A percentile compares a stretch with the other conserved stretches of the same genome.
Evolutionary conservation across 2,113 vertebrate species (phyloP).

Genomic region (Gracilinanus agilis): DNA sequence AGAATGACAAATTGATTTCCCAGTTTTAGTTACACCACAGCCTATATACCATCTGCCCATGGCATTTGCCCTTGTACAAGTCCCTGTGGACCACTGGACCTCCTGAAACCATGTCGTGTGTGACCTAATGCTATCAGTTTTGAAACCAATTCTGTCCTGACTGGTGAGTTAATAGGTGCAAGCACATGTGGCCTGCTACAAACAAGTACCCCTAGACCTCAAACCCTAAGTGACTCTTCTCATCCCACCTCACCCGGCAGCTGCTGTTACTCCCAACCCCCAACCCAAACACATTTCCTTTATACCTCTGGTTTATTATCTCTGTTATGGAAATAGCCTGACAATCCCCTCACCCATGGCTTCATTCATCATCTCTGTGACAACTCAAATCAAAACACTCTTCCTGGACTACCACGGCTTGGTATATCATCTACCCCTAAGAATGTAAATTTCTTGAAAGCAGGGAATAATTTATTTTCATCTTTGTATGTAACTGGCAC

Average conservation of each 20-base stretch:
- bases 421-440: background rate
- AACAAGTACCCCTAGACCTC: no score
- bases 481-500: background rate
- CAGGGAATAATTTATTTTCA: background rate
- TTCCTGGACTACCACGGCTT: background rate
- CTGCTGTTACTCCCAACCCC: background rate
- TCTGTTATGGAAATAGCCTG: background rate
- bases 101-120: background rate
- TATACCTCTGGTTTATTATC: background rate
- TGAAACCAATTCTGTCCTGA: no score
- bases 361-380: background rate
- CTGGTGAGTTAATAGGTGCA: no score
- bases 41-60: background rate
- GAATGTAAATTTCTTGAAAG: background rate
- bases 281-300: background rate
- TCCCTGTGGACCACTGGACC: background rate
- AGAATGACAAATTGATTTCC: slow-evolving; percentile 18
- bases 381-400: background rate
- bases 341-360: background rate
- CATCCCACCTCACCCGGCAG: background rate
- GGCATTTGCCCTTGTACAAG: background rate
- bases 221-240: background rate
- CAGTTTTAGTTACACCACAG: slow-evolving; percentile 8
- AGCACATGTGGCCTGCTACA: background rate
- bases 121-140: background rate